phyloP scores from a whole-genome alignment of 2,113 vertebrate genomes.

The Phodopus roborovskii region DNA sequence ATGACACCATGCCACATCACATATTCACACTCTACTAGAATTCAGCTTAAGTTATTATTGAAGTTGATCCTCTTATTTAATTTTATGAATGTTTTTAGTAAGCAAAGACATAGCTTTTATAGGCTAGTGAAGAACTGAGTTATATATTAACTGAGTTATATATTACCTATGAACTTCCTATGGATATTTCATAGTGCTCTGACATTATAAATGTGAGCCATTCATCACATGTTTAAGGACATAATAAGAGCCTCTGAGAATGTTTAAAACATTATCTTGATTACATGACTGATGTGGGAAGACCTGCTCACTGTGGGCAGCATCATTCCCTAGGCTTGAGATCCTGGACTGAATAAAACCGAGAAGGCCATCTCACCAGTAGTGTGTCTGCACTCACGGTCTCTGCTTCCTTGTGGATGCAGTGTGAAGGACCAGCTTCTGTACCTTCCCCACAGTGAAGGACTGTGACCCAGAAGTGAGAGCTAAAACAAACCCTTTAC shows the following conservation, averaged over 20 bases:
- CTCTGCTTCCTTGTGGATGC: background rate
- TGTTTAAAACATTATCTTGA: background rate
- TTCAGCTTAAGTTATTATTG: background rate
- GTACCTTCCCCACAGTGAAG: background rate
- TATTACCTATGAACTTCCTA: background rate
- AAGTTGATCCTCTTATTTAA: background rate
- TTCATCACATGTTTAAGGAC: background rate
- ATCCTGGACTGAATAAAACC: background rate
- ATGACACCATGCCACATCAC: background rate
- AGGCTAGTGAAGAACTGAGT: background rate
- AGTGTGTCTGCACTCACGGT: background rate
- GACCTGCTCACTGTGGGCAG: background rate
- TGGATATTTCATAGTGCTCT: background rate
- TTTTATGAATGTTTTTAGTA: background rate
- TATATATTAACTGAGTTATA: background rate
- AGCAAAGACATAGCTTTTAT: background rate
- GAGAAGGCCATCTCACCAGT: background rate
- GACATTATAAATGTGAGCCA: background rate
- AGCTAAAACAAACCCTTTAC: background rate
- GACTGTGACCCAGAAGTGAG: background rate
- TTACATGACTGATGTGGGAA: background rate
- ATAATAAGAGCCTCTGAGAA: background rate
- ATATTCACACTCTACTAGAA: background rate
- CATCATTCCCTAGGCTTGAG: background rate
- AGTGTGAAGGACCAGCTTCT: background rate